phyloP scores from a whole-genome alignment of 37 sponge, comb jelly and placozoan genomes.

The Chondrosia reniformis region DNA sequence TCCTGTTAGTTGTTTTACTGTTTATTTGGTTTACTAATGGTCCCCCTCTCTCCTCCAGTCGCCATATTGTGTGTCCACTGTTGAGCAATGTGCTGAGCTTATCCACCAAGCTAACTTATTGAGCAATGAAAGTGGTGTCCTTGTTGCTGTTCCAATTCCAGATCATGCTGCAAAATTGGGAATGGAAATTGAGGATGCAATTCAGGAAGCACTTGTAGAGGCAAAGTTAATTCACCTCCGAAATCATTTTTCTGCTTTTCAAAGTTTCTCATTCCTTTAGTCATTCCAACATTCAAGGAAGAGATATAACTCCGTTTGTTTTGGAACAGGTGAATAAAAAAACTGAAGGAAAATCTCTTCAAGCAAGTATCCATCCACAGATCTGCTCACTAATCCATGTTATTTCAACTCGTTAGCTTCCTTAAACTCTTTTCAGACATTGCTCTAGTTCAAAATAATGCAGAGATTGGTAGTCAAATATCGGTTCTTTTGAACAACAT shows the following conservation, averaged over 20 bases:
- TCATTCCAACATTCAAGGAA: conserved; percentile 37
- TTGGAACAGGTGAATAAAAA: conserved; percentile 73
- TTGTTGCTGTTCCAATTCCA: conserved; percentile 90
- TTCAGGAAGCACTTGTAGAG: conserved; percentile 62
- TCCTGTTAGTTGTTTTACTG: no score
- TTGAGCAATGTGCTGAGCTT: conserved; percentile 48
- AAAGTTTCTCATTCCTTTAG: no score
- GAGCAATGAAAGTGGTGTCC: conserved; percentile 62
- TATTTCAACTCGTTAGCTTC: not conserved
- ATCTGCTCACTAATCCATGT: not conserved
- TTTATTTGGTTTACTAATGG: no score
- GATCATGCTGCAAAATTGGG: conserved; percentile 41
- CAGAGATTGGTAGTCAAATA: conserved; percentile 73
- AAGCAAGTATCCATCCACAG: conserved; percentile 68
- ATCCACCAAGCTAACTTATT: conserved; percentile 27
- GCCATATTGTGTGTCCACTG: conserved; percentile 31
- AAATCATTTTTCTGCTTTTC: no score
- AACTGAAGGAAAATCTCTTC: conserved; percentile 72
- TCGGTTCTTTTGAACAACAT: no score
- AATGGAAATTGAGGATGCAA: conserved; percentile 62
- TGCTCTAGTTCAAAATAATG: conserved; percentile 87
- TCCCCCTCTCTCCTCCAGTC: conserved; percentile 11
- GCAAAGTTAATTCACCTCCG: conserved; percentile 67
- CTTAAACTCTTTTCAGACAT: conserved; percentile 55
- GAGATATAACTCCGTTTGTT: conserved; percentile 85